These are phyloP conservation scores for Lota lota DNA, from an alignment of 2,113 vertebrate species.

Conservation along the genomic window DNA sequence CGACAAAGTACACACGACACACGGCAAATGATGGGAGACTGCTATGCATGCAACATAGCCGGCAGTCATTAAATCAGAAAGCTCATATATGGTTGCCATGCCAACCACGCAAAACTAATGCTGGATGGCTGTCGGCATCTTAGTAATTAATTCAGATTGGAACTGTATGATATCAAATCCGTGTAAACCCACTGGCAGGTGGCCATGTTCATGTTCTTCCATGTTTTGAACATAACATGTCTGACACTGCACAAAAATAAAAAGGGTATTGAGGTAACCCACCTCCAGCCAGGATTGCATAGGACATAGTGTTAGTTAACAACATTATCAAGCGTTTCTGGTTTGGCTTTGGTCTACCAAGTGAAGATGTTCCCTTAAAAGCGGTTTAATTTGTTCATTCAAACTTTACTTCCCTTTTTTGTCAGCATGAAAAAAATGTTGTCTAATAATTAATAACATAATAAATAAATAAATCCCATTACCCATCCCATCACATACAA, in stretches of 20 bases:
- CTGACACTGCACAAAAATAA: neutral
- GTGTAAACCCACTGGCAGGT: neutral
- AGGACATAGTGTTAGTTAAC: too few species aligned
- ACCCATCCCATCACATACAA: neutral
- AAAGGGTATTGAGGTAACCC: too few species aligned
- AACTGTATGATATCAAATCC: neutral
- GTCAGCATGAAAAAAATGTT: neutral
- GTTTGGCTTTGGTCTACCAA: too few species aligned
- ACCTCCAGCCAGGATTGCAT: too few species aligned
- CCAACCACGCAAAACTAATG: neutral
- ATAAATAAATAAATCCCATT: neutral
- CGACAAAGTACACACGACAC: neutral
- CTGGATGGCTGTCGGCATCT: neutral
- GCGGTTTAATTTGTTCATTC: too few species aligned
- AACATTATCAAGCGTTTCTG: too few species aligned
- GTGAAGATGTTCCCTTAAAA: too few species aligned
- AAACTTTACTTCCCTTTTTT: neutral
- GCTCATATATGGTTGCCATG: neutral
- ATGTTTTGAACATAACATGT: neutral
- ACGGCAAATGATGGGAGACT: neutral
- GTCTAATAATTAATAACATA: too few species aligned
- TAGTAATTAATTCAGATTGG: neutral
- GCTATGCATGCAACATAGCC: neutral
- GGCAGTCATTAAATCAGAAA: constrained; percentile 1
- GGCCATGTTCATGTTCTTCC: neutral